phyloP scores from a whole-genome alignment of 2,113 vertebrate genomes.

The Oplegnathus fasciatus region DNA sequence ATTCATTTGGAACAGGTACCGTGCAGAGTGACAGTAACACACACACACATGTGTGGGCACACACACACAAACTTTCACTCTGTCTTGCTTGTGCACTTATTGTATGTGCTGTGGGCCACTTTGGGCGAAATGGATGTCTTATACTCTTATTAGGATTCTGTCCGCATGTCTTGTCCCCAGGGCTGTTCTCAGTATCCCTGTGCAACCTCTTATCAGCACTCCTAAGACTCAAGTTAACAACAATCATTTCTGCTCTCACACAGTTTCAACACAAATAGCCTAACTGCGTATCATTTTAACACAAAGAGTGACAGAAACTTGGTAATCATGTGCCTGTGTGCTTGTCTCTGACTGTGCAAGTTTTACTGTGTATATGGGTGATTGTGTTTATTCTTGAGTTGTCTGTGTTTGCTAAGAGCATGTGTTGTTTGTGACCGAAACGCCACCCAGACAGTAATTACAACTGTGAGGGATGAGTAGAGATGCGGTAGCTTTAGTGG shows the following conservation, averaged over 20 bases:
- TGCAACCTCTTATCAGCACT: slow-evolving; percentile 44
- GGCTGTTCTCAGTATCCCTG: slow-evolving; percentile 46
- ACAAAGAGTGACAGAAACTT: slow-evolving; percentile 19
- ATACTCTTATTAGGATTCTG: slow-evolving; percentile 43
- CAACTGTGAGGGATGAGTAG: slow-evolving; percentile 27
- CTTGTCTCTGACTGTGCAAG: slow-evolving; percentile 11
- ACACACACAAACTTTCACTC: not conserved
- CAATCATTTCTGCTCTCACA: slow-evolving; percentile 15
- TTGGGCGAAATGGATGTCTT: slow-evolving; percentile 37
- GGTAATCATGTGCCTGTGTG: slow-evolving; percentile 12
- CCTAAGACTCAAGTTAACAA: slow-evolving; percentile 51
- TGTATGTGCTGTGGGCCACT: slow-evolving; percentile 27
- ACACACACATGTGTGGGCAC: slow-evolving; percentile 14
- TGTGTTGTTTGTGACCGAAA: slow-evolving; percentile 15
- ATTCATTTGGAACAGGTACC: slow-evolving; percentile 96
- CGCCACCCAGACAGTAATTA: slow-evolving; percentile 35
- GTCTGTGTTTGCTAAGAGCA: not conserved
- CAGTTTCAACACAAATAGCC: slow-evolving; percentile 4
- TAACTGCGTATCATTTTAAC: slow-evolving; percentile 18
- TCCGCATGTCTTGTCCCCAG: slow-evolving; percentile 22
- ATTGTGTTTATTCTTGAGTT: not conserved
- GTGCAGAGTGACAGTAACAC: slow-evolving; percentile 20
- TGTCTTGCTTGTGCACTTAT: slow-evolving; percentile 8
- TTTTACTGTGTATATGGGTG: not conserved
- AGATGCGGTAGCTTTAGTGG: slow-evolving; percentile 29